phyloP scores from a whole-genome alignment of 2,113 vertebrate genomes.

The Melanerpes formicivorus region DNA sequence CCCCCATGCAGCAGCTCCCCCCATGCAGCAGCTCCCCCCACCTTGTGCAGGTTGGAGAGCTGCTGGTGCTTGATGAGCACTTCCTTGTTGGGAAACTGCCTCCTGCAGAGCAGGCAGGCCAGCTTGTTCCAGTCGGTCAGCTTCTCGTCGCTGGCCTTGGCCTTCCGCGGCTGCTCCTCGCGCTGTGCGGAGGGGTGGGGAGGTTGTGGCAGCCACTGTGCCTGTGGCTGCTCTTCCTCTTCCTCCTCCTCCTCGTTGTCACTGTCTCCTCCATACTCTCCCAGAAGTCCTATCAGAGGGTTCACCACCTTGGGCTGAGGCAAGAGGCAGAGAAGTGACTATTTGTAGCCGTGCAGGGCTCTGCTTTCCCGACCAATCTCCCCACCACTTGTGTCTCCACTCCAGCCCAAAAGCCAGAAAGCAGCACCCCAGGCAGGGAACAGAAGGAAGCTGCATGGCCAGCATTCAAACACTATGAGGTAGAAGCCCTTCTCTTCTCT shows the following conservation, averaged over 20 bases:
- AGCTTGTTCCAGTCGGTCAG: conserved; percentile 98
- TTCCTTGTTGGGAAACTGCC: conserved; percentile 96
- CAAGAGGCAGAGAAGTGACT: neutral
- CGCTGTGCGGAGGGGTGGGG: conserved; percentile 45
- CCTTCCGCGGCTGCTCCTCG: conserved; percentile 71
- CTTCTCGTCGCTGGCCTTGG: conserved; percentile 83
- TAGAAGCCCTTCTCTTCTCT: neutral
- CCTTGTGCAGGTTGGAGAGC: conserved; percentile 97
- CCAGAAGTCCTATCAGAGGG: conserved; percentile 90
- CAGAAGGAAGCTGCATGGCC: neutral
- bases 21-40: conserved; percentile 67
- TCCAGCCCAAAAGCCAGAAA: neutral
- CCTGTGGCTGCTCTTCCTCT: conserved; percentile 81
- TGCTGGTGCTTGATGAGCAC: conserved; percentile 94
- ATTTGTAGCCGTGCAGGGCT: fast-evolving
- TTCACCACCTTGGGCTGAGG: conserved; percentile 91
- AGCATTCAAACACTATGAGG: neutral
- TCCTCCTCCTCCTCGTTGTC: conserved; percentile 95
- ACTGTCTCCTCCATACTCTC: conserved; percentile 94
- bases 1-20: neutral
- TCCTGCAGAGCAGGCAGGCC: conserved; percentile 94
- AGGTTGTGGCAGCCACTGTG: conserved; percentile 48
- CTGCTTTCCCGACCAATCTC: neutral
- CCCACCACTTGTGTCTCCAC: neutral
- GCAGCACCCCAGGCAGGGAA: neutral